Base-by-base conservation (phyloP, 2,797 vertebrate species). In the Stomatorhinus walkeri region DNA sequence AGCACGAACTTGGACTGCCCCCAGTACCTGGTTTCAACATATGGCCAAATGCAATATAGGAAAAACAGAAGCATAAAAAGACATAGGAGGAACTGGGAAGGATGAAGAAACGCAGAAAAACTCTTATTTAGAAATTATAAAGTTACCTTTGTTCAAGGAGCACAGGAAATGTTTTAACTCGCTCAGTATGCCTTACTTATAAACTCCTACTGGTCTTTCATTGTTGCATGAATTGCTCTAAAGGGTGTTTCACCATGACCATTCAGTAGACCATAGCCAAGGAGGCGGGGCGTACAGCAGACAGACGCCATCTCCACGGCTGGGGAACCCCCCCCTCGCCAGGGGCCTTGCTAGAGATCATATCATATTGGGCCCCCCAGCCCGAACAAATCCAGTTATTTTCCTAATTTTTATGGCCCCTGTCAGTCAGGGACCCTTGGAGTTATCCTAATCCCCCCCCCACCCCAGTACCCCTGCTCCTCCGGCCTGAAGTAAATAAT, bases 111-210 rank as follows among this genome's bases (percentile, higher is more conserved):
- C 96, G 94, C 94, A 93, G 95, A 95, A 97, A 97, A 94, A 93
- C 95, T 95, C 94, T 95, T 94, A 94, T 95, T 95, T 96, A 95
- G 94, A 93, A 94, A 94, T 92, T 92, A 93, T 91, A 92, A 95
- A 92, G 28, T 92, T 94, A 95, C 96, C 95, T 96, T 95, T 95
- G 95, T 95, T 96, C 94, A 94, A 95, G 94, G 94, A 94, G 95
- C 94, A 95, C 96, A 93, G 95, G 93, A 95, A 97, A 96, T 97
- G 89, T 93, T 94, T 97, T 96, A 97, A 98, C 96, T 97, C 96
- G 96, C 97, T 98, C 97, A 97, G 97, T 97, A 98, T 99, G 98
- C 98, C 98, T 99, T 99, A 99, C 97, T 91, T 94, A 94, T 97
- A 97, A 94, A 95, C 94, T 96, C 96, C 94, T 94, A 94, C 96